Base-by-base conservation (phyloP, 2,113 vertebrate species). In the Scortum barcoo region DNA sequence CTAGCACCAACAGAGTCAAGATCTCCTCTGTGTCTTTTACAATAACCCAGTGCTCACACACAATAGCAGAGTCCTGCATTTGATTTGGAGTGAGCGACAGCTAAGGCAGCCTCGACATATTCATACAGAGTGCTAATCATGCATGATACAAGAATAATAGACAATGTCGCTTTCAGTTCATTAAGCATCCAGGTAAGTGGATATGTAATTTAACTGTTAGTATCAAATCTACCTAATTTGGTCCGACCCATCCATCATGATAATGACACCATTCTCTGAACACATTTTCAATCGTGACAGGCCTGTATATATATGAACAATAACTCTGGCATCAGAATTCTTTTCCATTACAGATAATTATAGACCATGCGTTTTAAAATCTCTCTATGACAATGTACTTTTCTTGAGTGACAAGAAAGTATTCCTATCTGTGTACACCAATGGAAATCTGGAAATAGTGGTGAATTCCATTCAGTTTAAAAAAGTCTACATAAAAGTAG, bases 131-230 rank as follows among this genome's bases (percentile, higher is more conserved):
- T 80, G 84, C 86, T 92, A 93, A 93, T 94, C 87, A 91, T 79
- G 89, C 92, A 87, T 82, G 86, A 86, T 90, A 88, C 81, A 89
- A 89, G 88, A 93, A 91, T 93, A 93, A 91, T 93, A 87, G 88
- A 92, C 84, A 84, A 72, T 70, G 86, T 88, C 76, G 57, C 87
- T 91, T 90, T 92, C 90, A 91, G 84, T 90, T 94, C 91, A 92
- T 93, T 94, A 93, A 86, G 83, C 85, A 88, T 90, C 65, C 84
- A 95, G 91, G 92, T 94, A 92, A 91, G 90, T 90, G 88, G 89
- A 93, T 85, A 83, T 90, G 90, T 87, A 81, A 93, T 93, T 93
- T 88, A 89, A 88, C 76, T 83, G 70, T 91, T 88, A 92, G 93
- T 91, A 92, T 93, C 66, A 82, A 86, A 88, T 90, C 86, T 86